Evolutionary conservation across 2,797 vertebrate genomes (phyloP).

Genomic region (Anas bahamensis): DNA sequence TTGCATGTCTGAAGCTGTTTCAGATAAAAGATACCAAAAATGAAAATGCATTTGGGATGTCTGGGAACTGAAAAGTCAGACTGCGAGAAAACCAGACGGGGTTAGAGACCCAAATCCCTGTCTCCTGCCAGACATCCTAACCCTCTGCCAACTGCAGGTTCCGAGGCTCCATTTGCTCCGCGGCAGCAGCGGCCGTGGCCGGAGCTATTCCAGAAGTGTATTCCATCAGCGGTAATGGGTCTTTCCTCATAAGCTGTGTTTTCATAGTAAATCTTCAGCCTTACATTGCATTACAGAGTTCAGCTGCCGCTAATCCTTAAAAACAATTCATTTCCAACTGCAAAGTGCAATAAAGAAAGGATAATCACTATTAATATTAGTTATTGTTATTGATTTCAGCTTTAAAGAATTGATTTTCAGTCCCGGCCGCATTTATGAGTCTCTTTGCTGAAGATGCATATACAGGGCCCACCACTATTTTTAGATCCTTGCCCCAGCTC

Average conservation of each 20-base stretch:
- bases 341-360: slow-evolving; percentile 64
- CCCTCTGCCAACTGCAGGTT: neutral
- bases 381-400: slow-evolving; percentile 82
- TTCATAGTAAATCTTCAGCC: slow-evolving; percentile 61
- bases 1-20: slow-evolving; percentile 68
- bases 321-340: slow-evolving; percentile 64
- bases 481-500: slow-evolving; percentile 20
- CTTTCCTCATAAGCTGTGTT: slow-evolving; percentile 52
- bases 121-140: slow-evolving; percentile 53
- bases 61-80: slow-evolving; percentile 51
- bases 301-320: slow-evolving; percentile 25
- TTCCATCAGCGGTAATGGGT: slow-evolving; percentile 57
- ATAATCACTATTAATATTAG: slow-evolving; percentile 80
- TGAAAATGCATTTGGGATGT: slow-evolving; percentile 59
- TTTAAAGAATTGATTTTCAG: slow-evolving; percentile 80
- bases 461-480: neutral
- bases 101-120: slow-evolving; percentile 41
- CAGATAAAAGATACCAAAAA: slow-evolving; percentile 57
- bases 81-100: slow-evolving; percentile 51
- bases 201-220: neutral
- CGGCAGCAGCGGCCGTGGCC: neutral
- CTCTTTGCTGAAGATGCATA: slow-evolving; percentile 74
- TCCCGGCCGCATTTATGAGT: slow-evolving; percentile 72
- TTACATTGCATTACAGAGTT: slow-evolving; percentile 39
- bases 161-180: neutral